Percentiles rank a stretch among this genome's conserved stretches.
phyloP scores from a whole-genome alignment of 2,797 vertebrate species.

The Phylloscopus collybita region DNA sequence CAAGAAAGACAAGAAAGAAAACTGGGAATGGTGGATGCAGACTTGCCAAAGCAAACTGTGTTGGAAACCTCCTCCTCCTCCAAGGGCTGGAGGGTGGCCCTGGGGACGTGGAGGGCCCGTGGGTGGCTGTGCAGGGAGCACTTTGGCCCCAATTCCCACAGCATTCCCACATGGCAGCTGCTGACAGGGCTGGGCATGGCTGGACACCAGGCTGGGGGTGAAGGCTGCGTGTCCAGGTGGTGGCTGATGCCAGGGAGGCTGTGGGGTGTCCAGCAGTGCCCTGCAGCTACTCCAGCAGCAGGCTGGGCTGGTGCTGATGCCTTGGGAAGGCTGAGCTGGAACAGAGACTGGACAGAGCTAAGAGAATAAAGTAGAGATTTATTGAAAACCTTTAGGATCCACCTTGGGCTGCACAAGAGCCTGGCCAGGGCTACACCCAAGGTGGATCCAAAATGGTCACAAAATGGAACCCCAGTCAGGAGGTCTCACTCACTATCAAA shows the following conservation, averaged over 20 bases:
- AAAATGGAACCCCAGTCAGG: neutral
- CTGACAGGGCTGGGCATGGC: neutral
- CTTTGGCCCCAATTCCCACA: neutral
- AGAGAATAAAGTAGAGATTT: neutral
- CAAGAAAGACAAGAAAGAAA: neutral
- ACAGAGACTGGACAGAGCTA: neutral
- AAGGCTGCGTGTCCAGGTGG: neutral
- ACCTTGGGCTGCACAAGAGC: neutral
- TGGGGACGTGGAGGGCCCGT: accelerated
- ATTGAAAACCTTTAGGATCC: neutral
- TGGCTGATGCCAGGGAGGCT: neutral
- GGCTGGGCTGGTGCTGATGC: neutral
- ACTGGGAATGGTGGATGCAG: accelerated
- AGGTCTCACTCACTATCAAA: too few species aligned
- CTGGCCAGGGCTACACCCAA: neutral
- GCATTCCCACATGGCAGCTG: neutral
- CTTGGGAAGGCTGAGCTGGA: neutral
- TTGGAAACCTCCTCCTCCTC: neutral
- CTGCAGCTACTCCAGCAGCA: neutral
- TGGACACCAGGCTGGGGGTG: neutral
- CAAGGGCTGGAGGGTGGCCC: neutral
- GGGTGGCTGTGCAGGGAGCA: neutral
- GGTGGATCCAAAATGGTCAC: too few species aligned
- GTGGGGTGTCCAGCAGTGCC: neutral
- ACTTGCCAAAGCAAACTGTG: neutral